phyloP scores from a whole-genome alignment of 2,888 invertebrate species.

The Phyllotreta striolata region DNA sequence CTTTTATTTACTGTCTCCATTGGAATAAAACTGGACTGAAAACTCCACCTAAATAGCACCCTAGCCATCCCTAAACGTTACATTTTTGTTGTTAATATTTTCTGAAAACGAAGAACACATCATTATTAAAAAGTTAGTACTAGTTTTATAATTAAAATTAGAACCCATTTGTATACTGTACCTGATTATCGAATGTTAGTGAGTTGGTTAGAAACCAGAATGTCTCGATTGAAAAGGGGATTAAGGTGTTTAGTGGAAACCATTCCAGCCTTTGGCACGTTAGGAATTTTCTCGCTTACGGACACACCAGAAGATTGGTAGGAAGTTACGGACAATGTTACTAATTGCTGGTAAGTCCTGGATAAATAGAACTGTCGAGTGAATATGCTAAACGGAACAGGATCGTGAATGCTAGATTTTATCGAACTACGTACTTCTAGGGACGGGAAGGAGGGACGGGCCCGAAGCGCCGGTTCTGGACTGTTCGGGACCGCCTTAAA shows the following conservation, averaged over 20 bases:
- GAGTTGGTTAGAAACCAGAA: not conserved
- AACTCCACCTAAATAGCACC: no score
- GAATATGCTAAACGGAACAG: constrained; percentile 1
- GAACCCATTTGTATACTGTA: not conserved
- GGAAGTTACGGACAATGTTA: not conserved
- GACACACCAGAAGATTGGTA: not conserved
- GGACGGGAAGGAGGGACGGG: not conserved
- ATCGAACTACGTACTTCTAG: not conserved
- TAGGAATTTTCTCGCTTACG: not conserved
- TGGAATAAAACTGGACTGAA: no score
- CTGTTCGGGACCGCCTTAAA: not conserved
- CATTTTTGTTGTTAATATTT: no score
- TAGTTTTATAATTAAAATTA: no score
- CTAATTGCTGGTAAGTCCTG: no score
- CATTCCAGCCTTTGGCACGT: not conserved
- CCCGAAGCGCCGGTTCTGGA: constrained; percentile 1
- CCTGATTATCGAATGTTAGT: not conserved
- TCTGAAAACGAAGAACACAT: no score
- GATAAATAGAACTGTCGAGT: no score
- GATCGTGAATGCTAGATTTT: not conserved
- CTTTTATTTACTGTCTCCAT: no score
- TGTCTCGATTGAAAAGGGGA: not conserved
- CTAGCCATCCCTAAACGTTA: no score
- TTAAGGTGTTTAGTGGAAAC: not conserved
- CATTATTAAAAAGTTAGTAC: no score